Evolutionary conservation across 2,888 invertebrate species (phyloP).

Genomic region (Hipparchia sbordonii): DNA sequence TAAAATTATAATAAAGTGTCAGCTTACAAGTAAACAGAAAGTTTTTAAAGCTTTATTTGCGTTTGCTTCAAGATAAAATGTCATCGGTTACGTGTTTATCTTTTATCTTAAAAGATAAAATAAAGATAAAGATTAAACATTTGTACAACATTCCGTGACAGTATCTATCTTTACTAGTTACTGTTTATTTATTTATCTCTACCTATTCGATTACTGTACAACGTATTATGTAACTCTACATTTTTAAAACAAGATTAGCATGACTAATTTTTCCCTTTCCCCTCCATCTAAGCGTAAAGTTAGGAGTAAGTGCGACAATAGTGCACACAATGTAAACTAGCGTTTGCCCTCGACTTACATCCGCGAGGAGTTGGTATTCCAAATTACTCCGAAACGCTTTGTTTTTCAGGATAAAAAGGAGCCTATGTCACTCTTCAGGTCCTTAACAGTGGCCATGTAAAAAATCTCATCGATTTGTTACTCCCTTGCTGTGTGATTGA

Average conservation of each 20-base stretch:
- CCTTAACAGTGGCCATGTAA: too few species aligned
- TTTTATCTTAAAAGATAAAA: constrained; percentile 31
- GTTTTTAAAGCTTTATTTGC: constrained; percentile 28
- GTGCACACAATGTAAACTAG: too few species aligned
- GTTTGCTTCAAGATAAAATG: constrained; percentile 32
- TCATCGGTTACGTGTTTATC: constrained; percentile 30
- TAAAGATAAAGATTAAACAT: constrained; percentile 25
- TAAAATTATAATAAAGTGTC: background rate
- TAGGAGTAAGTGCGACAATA: too few species aligned
- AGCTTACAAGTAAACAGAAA: constrained; percentile 30
- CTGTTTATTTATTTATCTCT: constrained; percentile 16
- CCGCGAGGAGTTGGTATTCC: too few species aligned
- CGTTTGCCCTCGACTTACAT: too few species aligned
- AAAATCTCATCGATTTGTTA: too few species aligned
- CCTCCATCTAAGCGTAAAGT: too few species aligned
- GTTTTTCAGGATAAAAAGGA: too few species aligned
- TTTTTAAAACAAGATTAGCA: background rate
- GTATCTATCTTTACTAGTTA: constrained; percentile 8
- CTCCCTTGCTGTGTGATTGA: too few species aligned
- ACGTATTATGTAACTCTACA: background rate
- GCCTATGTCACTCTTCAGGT: too few species aligned
- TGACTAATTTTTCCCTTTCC: too few species aligned
- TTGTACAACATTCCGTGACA: constrained; percentile 25
- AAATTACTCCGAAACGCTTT: too few species aligned
- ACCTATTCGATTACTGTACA: background rate